Evolutionary conservation across 2,797 vertebrate species (phyloP).

Genomic region (Lophotriccus pileatus): DNA sequence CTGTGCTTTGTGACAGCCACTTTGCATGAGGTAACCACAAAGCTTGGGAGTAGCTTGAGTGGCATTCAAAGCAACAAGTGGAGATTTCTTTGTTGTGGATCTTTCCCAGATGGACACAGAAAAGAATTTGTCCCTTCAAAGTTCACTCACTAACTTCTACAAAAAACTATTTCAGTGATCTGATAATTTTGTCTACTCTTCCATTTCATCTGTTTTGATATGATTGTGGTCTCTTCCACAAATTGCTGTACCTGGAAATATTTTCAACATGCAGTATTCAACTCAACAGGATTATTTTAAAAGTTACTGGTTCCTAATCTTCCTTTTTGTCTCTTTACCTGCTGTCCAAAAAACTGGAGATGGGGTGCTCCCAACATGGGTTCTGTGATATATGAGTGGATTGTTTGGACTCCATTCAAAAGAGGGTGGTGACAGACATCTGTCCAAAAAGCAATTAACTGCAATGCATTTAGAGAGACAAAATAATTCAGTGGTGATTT

Average conservation of each 20-base stretch:
- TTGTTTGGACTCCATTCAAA: neutral
- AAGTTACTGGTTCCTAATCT: neutral
- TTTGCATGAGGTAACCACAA: neutral
- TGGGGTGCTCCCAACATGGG: neutral
- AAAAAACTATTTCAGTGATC: neutral
- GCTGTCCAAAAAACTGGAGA: neutral
- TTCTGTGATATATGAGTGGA: neutral
- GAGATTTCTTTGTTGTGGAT: neutral
- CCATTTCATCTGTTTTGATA: neutral
- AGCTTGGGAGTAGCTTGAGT: neutral
- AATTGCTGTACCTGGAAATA: neutral
- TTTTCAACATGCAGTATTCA: neutral
- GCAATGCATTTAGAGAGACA: neutral
- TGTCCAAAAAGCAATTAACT: slow-evolving; percentile 22
- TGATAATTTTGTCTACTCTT: neutral
- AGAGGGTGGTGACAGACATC: neutral
- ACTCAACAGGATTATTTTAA: neutral
- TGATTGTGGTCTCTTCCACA: neutral
- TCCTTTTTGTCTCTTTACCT: neutral
- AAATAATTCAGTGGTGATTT: neutral
- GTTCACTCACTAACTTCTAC: neutral
- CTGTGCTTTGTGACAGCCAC: neutral
- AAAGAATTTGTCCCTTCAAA: neutral
- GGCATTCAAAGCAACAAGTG: neutral
- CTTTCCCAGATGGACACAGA: neutral